Base-by-base conservation (phyloP, 2,797 vertebrate species). In the Microctenopoma lineatum region DNA sequence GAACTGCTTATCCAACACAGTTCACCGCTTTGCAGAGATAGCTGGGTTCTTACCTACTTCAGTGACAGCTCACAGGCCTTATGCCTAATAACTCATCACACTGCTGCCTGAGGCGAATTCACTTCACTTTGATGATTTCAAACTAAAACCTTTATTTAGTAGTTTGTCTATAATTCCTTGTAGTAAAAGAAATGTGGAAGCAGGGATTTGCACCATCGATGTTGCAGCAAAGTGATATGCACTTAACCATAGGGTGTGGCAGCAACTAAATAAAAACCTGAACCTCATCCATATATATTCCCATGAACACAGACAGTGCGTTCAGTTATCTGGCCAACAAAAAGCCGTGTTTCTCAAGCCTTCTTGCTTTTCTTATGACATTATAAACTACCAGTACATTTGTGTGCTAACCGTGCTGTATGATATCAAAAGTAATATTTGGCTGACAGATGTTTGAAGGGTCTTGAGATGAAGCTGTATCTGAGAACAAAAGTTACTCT, bases 311-410 rank as follows among this genome's bases (percentile, higher is more conserved):
- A 21, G 21, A 21, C 21, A 21, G 21, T 21, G 21, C 21, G 21
- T 21, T 21, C 21, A 21, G 21, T 21, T 21, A 21, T 21, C 21
- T 5, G 39, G 26, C 39, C 29, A 42, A 46, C 32, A 65, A 61
- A 77, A 80, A 71, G 54, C 21, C 2, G 45, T 57, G 44, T 72
- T 44, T 60, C 34, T 60, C 11, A 52, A 13, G 6, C 27, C 12
- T 42, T 13, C 2, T 25, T 26, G 38, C 38, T 69, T 48, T 41
- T 21, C 67, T 53, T 47, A 45, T 29, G 0, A 54, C 57, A 58
- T 41, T 39, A 65, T 27, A 3, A 69, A 62, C 27, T 29, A 67
- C 73, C 75, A 84, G 54, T 16, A 65, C 69, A 21, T 4, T 18
- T 46, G 16, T 61, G 27, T 14, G 9, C 34, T 67, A 32, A 32